These are phyloP conservation scores for Fragum fragum DNA, from an alignment of 2,888 invertebrate genomes.

Conservation along the genomic window DNA sequence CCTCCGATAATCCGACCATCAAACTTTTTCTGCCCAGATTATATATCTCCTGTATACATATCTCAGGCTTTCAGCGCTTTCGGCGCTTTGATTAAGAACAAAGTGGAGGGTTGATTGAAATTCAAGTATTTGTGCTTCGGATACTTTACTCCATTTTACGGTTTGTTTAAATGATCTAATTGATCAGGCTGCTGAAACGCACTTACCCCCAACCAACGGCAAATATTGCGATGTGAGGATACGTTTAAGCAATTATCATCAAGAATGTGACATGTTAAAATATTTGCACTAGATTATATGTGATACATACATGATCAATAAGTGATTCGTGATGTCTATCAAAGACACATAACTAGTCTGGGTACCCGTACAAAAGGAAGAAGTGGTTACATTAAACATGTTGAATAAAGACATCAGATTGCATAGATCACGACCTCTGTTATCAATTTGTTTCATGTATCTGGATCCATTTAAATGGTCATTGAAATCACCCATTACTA, in stretches of 20 bases:
- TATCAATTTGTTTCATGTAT: conserved; percentile 6
- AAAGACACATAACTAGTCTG: conserved; percentile 20
- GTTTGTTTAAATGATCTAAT: background rate
- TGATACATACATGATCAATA: conserved; percentile 18
- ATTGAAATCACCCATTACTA: conserved; percentile 25
- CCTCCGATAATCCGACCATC: no score
- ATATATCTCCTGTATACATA: no score
- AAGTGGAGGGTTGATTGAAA: no score
- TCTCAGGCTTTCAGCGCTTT: no score
- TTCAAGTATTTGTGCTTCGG: background rate
- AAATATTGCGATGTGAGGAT: conserved; percentile 8
- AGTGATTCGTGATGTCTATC: conserved; percentile 4
- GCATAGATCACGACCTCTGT: background rate
- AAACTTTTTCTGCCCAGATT: no score
- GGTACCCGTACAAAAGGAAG: conserved; percentile 9
- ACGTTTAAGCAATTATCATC: no score
- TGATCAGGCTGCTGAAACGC: background rate
- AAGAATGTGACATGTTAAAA: background rate
- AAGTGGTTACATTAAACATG: background rate
- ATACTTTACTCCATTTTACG: conserved; percentile 1
- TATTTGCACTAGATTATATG: background rate
- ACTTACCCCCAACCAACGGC: background rate
- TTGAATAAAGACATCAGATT: background rate
- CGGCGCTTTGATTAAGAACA: no score
- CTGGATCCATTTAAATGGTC: conserved; percentile 4